Evolutionary conservation across 1,140 invertebrate species (phyloP), one percentile per base, ranked within the genome.

Genomic region (Drosophila pachea): DNA sequence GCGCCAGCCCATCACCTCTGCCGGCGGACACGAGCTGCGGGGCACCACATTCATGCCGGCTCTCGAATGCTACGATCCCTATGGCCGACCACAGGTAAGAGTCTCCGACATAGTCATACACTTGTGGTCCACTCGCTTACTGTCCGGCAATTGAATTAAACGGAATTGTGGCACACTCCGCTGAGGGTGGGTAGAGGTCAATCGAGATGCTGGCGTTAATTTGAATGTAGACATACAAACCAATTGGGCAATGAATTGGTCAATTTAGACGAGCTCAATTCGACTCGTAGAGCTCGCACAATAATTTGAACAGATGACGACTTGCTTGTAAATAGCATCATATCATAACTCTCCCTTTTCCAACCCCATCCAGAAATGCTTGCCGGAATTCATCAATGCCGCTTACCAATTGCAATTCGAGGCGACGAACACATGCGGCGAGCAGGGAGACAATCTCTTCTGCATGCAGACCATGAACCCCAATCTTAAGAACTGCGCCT

Each of bases 341-440:
- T 16, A 54, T 12, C 7, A 11, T 35, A 5, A 22, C 12, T 12
- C n/a, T 12, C 35, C 4, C 16, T 29, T 33, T 2, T 55, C 8
- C 9, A 2, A 7, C 11, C 38, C 38, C 35, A 43, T 61, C n/a
- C 92, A 98, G 95, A 93, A 95, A 91, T 99, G 98, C 90, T 94
- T 97, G 73, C 97, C 98, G 0, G 95, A 95, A 64, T 99, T 99
- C 89, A 96, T 97, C 84, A 99, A 99, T 90, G 97, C 97, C 3
- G 98, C 98, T 2, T 99, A 95, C 90, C 94, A 94, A 73, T 90
- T 95, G 4, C 90, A 91, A 43, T 96, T 99, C 83, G 96, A 98
- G 68, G 95, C 96, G 2, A 98, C 97, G 2, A 99, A 99, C 89
- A 99, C 98, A 3, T 99, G 98, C 86, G 98, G 98, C 6, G 92